phyloP scores from a whole-genome alignment of 2,888 invertebrate species.

The Polylopha cassiicola region DNA sequence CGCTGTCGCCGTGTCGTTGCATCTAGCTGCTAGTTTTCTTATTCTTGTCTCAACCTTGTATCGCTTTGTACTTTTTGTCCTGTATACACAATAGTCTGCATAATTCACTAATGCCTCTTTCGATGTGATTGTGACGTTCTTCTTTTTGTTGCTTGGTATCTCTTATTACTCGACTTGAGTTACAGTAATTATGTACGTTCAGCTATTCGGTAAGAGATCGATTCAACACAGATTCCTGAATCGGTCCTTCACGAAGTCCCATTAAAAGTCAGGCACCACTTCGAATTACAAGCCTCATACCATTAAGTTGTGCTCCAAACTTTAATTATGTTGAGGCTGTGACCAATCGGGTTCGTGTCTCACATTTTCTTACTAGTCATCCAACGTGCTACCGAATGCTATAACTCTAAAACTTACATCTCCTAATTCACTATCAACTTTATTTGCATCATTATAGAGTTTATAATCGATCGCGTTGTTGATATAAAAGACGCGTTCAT shows the following conservation, averaged over 20 bases:
- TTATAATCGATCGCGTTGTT: slow-evolving; percentile 39
- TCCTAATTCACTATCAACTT: slow-evolving; percentile 36
- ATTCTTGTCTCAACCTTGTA: slow-evolving; percentile 26
- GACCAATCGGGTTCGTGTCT: slow-evolving; percentile 77
- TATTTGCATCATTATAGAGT: slow-evolving; percentile 42
- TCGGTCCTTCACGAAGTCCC: slow-evolving; percentile 69
- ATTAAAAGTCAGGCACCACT: slow-evolving; percentile 74
- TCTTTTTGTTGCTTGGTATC: slow-evolving; percentile 22
- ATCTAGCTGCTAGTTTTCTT: slow-evolving; percentile 18
- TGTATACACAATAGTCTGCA: slow-evolving; percentile 32
- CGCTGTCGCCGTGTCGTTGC: slow-evolving; percentile 3
- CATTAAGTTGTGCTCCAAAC: slow-evolving; percentile 75
- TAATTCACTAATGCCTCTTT: slow-evolving; percentile 35
- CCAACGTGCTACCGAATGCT: slow-evolving; percentile 74
- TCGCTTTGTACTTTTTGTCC: slow-evolving; percentile 32
- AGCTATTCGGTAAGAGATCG: slow-evolving; percentile 37
- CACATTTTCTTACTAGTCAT: slow-evolving; percentile 72
- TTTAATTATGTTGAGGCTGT: slow-evolving; percentile 77
- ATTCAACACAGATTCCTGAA: slow-evolving; percentile 68
- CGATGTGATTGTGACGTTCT: slow-evolving; percentile 9
- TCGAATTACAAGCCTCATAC: slow-evolving; percentile 70
- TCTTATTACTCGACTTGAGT: slow-evolving; percentile 20
- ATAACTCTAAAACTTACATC: slow-evolving; percentile 37
- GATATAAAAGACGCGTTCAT: slow-evolving; percentile 39
- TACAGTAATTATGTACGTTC: slow-evolving; percentile 23